Evolutionary conservation across 2,888 invertebrate species (phyloP), one percentile per base, ranked within the genome.

Genomic region (Lysandra bellargus): DNA sequence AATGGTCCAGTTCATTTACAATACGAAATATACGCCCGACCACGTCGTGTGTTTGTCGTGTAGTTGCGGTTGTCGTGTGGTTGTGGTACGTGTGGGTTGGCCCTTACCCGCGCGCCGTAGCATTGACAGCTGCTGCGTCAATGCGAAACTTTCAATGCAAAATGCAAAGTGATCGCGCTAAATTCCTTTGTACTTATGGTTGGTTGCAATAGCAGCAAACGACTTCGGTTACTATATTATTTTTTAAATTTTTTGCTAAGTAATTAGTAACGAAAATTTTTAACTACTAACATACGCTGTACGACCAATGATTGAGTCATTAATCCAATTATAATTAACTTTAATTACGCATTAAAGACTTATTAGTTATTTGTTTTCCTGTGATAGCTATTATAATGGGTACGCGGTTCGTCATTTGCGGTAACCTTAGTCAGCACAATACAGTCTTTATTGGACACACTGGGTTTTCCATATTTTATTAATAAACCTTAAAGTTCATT

Each of bases 141-240:
- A 69, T 69, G 69, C 69, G 37, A 69, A 69, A 69, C 69, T 69
- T 69, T 69, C 69, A 69, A 69, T 69, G 69, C 69, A 69, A 69
- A 69, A 69, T 69, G 69, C 69, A 69, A 69, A 37, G 69, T 17
- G 69, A 69, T 69, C 33, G 69, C 4, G 33, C 69, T 69, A 37
- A 69, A 64, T 69, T 69, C 69, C 33, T 69, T 69, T 69, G 69
- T 69, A 69, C 37, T 17, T 9, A 69, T 69, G 14, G 33, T 17
- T 30, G 12, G 2, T 33, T 33, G 9, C 33, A 69, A 69, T 14
- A 0, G 5, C 14, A 14, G 33, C 30, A 33, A 61, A 69, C 30
- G 23, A 23, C 4, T 61, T n/a, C n/a, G 4, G 60, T 9, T 49
- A 49, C 49, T 9, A 69, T 69, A 33, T 69, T 4, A 69, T 69